Base-by-base conservation (phyloP, 2,113 vertebrate species). In the Apteryx mantelli region DNA sequence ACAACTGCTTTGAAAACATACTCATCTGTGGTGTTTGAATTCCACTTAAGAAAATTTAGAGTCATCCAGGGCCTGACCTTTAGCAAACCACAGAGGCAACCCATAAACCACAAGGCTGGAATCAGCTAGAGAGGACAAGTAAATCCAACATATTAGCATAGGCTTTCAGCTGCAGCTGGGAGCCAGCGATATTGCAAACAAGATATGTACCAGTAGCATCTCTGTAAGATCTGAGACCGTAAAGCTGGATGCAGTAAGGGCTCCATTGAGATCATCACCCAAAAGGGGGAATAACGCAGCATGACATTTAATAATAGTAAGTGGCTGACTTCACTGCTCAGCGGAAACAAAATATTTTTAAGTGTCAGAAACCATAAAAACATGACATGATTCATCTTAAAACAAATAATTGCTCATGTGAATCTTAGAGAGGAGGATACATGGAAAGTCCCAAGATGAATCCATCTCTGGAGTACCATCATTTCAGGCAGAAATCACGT, bases 51-150 rank as follows among this genome's bases (percentile, higher is more conserved):
- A 97, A 97, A 97, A 91, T 93, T 77, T 81, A 92, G 86, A 97
- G 73, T 46, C 76, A 79, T 95, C 68, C 87, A 94, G 86, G 40
- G 65, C 70, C 83, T 97, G 96, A 97, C 97, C 97, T 97, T 98
- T 87, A 92, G 82, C 81, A 97, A 98, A 97, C 96, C 98, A 93
- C 97, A 97, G 95, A 94, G 75, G 66, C 87, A 97, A 95, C 94
- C 96, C 94, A 93, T 95, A 69, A 91, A 98, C 97, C 96, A 82
- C 97, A 96, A 91, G 83, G 63, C 92, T 97, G 95, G 94, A 96
- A 95, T 82, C 86, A 58, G 81, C 77, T 58, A 22, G 65, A 81
- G 69, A 83, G 95, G 96, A 91, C 76, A 81, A 88, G 88, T 21
- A 93, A 80, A 89, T 87, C 81, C 75, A 96, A 89, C 88, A 63